phyloP scores from a whole-genome alignment of 2,113 vertebrate species.

The Rostratula benghalensis region DNA sequence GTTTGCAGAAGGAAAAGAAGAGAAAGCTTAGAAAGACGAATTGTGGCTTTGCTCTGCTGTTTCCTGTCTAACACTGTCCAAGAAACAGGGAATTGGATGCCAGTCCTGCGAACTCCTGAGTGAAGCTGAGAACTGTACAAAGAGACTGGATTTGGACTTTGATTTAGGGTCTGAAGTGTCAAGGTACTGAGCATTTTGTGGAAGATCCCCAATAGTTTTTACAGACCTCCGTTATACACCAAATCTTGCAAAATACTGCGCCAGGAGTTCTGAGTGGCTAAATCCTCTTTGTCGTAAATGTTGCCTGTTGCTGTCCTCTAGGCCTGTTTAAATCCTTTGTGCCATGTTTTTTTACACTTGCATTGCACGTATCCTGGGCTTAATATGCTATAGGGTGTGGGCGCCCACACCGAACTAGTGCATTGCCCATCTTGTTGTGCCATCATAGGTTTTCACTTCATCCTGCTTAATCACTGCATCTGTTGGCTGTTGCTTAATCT shows the following conservation, averaged over 20 bases:
- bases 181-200: neutral
- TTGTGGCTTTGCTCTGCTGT: rapidly evolving
- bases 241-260: neutral
- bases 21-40: neutral
- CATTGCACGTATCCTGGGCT: rapidly evolving
- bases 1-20: neutral
- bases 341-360: neutral
- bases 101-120: neutral
- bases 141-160: neutral
- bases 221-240: neutral
- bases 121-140: neutral
- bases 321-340: neutral
- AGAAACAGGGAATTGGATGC: neutral
- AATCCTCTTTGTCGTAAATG: neutral
- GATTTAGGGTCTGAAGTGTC: neutral
- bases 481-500: neutral
- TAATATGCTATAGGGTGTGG: neutral
- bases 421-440: neutral
- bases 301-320: neutral
- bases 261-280: neutral
- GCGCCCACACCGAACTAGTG: rapidly evolving
- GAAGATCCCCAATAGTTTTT: neutral
- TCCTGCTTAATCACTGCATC: neutral
- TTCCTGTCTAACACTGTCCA: neutral
- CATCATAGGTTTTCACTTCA: neutral